Conservation (phyloP, 2,797 vertebrate species). For the Hyperoplus lanceolatus region DNA sequence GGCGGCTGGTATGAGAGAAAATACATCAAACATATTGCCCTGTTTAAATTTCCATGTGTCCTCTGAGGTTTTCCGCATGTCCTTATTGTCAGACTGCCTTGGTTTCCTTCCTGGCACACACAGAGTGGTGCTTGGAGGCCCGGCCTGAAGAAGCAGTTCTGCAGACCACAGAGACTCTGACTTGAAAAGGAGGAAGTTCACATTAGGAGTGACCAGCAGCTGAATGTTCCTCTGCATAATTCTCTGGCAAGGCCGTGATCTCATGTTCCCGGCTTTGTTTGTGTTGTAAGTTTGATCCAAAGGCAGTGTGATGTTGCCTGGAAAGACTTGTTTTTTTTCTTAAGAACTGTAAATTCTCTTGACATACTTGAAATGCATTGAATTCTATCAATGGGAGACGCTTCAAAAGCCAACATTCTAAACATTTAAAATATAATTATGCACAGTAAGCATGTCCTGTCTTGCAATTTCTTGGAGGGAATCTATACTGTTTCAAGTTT, state of each 20-base stretch:
- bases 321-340: conserved; percentile 9
- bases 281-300: conserved; percentile 40
- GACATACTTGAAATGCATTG: conserved; percentile 30
- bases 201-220: conserved; percentile 53
- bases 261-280: conserved; percentile 58
- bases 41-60: conserved; percentile 62
- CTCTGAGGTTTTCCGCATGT: conserved; percentile 46
- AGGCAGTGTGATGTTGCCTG: conserved; percentile 35
- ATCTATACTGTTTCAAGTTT: conserved; percentile 57
- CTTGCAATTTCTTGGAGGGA: conserved; percentile 34
- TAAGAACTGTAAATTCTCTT: background rate
- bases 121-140: conserved; percentile 53
- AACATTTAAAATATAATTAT: conserved; percentile 55
- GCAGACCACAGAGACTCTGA: conserved; percentile 45
- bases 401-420: conserved; percentile 28
- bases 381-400: background rate
- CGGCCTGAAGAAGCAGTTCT: conserved; percentile 56
- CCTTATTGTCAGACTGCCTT: conserved; percentile 51
- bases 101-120: conserved; percentile 57
- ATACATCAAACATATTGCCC: conserved; percentile 32
- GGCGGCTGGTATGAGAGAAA: background rate
- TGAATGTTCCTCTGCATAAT: conserved; percentile 47
- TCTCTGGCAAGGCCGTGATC: conserved; percentile 32
- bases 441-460: conserved; percentile 47
- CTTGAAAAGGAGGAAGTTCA: conserved; percentile 58